Conservation (phyloP, 1,140 invertebrate genomes). For the Hylaeus anthracinus region DNA sequence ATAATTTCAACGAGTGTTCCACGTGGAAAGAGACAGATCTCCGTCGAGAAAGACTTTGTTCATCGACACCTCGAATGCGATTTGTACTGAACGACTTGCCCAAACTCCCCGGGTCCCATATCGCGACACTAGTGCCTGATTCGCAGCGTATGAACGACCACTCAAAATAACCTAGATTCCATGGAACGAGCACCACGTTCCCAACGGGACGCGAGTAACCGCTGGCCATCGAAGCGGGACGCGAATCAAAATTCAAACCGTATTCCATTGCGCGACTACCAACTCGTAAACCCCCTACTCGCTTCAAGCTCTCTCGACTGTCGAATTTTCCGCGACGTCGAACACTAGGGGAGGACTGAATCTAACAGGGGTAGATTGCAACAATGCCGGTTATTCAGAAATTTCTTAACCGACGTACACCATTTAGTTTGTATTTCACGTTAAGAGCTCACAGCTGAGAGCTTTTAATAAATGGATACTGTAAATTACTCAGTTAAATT, state of each 20-base stretch:
- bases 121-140: neutral
- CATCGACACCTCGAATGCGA: neutral
- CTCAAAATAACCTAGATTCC: constrained; percentile 6
- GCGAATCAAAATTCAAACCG: constrained; percentile 21
- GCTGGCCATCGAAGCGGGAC: no score
- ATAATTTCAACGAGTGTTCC: no score
- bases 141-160: neutral
- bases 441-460: no score
- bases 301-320: constrained; percentile 10
- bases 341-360: constrained; percentile 6
- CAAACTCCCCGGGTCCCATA: neutral
- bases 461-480: no score
- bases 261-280: constrained; percentile 10
- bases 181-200: neutral
- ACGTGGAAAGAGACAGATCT: neutral
- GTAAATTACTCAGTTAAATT: no score
- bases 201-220: neutral
- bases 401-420: no score
- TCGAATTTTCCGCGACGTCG: constrained; percentile 44
- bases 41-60: neutral
- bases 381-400: no score
- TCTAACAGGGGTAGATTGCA: no score
- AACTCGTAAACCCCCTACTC: constrained; percentile 27
- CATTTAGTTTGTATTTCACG: no score
- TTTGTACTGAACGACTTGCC: neutral